Base-by-base conservation (phyloP, 2,113 vertebrate species). In the Labeo catla region DNA sequence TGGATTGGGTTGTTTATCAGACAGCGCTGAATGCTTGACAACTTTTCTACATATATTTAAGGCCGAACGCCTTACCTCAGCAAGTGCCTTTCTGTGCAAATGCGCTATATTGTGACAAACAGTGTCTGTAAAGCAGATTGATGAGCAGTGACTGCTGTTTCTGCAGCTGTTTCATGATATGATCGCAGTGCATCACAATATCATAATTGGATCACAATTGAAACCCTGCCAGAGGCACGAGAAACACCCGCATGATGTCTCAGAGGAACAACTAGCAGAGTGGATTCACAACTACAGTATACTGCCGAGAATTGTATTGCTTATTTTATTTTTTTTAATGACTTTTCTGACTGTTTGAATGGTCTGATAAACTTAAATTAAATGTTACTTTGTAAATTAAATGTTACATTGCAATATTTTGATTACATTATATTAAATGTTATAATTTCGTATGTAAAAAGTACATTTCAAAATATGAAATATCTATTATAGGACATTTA, bases 1-100 rank as follows among this genome's bases (percentile, higher is more conserved):
- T 54, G 16, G 52, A 47, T 70, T 76, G 13, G 39, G 76, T 81
- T 49, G 59, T 81, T 89, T 59, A 86, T 81, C 43, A 68, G 39
- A 21, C 49, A 8, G 50, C 8, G 23, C 54, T 72, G 23, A 76
- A 43, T 50, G 61, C 61, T 52, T 83, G 50, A 52, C 52, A 15
- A 63, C 39, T 57, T 81, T 63, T 52, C 47, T 81, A 50, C 50
- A 61, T 49, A 57, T 83, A 50, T 36, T 85, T 50, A 36, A 52
- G 39, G 39, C 54, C 15, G 54, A 83, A 63, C 8, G 36, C 6
- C 39, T 63, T 10, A 21, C 34, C 63, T 83, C 43, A 45, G 79
- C 61, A 28, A n/a, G n/a, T n/a, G 79, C 19, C 13, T 54, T 36
- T 65, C 4, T 43, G 28, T 36, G 36, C 28, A 11, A 16, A 4